A percentile compares a stretch with the other conserved stretches of the same genome.
Conservation (phyloP, 2,888 invertebrate genomes). For the Penaeus monodon region DNA sequence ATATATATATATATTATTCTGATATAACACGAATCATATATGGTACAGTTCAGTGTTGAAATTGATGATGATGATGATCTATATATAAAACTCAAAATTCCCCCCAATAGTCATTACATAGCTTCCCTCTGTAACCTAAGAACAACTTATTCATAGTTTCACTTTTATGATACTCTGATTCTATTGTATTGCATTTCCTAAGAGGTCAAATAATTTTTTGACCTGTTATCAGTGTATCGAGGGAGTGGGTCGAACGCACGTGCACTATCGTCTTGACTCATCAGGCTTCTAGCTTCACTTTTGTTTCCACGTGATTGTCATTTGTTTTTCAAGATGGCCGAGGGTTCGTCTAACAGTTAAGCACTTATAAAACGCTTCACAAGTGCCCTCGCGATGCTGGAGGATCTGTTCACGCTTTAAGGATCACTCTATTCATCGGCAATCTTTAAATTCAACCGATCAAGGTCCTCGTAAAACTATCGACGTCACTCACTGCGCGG, state of each 20-base stretch:
- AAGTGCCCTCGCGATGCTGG: slow-evolving; percentile 22
- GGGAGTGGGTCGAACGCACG: slow-evolving; percentile 42
- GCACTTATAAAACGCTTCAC: slow-evolving; percentile 50
- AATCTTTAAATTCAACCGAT: slow-evolving; percentile 37
- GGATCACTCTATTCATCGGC: slow-evolving; percentile 40
- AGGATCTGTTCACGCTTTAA: slow-evolving; percentile 20
- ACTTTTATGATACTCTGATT: slow-evolving; percentile 22
- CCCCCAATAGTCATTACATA: background rate
- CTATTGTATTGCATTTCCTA: slow-evolving; percentile 32
- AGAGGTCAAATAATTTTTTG: slow-evolving; percentile 48
- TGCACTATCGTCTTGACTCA: slow-evolving; percentile 43
- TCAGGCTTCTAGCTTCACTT: slow-evolving; percentile 51
- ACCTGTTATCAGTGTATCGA: slow-evolving; percentile 32
- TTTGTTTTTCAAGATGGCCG: slow-evolving; percentile 55
- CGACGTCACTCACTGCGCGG: slow-evolving; percentile 32
- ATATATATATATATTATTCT: background rate
- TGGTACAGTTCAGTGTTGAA: too few relatives aligned
- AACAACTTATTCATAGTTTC: background rate
- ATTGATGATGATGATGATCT: too few relatives aligned
- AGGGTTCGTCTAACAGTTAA: slow-evolving; percentile 55
- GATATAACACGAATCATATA: too few relatives aligned
- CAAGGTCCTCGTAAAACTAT: slow-evolving; percentile 15
- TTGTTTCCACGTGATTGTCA: slow-evolving; percentile 59
- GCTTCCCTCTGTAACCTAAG: too few relatives aligned
- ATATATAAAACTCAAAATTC: too few relatives aligned